Conservation (phyloP, 2,888 invertebrate species). For the Tribolium freemani region DNA sequence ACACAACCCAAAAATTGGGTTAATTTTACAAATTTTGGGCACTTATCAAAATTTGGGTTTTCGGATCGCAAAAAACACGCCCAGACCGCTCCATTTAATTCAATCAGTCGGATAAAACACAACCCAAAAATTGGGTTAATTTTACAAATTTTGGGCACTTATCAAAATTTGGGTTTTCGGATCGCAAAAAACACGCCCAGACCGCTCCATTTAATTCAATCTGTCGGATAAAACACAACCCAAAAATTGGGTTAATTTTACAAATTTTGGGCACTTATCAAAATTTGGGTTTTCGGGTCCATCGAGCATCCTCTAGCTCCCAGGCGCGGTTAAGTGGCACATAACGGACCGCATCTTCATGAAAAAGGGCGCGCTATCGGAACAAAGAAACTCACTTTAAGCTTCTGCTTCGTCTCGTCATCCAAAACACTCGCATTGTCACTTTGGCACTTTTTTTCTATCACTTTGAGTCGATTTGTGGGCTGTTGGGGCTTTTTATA, state of each 20-base stretch:
- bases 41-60: too few relatives aligned
- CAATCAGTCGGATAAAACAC: too few relatives aligned
- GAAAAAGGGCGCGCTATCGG: constrained; percentile 4
- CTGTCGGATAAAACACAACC: too few relatives aligned
- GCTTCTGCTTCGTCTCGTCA: constrained; percentile 50
- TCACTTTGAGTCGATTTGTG: constrained; percentile 19
- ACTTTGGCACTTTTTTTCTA: constrained; percentile 31
- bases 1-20: too few relatives aligned
- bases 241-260: too few relatives aligned
- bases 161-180: too few relatives aligned
- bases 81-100: neutral
- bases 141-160: too few relatives aligned
- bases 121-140: too few relatives aligned
- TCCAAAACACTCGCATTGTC: constrained; percentile 35
- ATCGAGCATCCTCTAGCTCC: constrained; percentile 19
- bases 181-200: too few relatives aligned
- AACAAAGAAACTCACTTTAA: constrained; percentile 55
- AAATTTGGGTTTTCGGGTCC: constrained; percentile 15
- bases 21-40: too few relatives aligned
- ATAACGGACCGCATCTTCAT: constrained; percentile 31
- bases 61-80: too few relatives aligned
- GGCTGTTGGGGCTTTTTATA: constrained; percentile 62
- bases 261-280: neutral
- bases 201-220: too few relatives aligned
- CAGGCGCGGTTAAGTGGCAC: constrained; percentile 44